phyloP scores from a whole-genome alignment of 2,797 vertebrate species.

The Malacoctenus gilli region DNA sequence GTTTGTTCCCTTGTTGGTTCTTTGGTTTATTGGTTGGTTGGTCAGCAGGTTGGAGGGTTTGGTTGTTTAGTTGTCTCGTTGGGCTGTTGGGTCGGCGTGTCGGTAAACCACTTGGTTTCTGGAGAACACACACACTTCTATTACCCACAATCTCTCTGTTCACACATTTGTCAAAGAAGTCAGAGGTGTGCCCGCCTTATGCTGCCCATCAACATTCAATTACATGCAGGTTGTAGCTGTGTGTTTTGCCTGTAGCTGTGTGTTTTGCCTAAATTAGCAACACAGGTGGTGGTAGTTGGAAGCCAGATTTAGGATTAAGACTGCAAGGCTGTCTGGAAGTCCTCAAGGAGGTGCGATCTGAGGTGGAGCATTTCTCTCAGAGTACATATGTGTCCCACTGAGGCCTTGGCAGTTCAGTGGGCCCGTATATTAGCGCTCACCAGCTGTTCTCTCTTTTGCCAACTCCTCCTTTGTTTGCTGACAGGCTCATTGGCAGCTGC shows the following conservation, averaged over 20 bases:
- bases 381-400: conserved; percentile 39
- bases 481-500: conserved; percentile 71
- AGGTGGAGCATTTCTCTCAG: conserved; percentile 35
- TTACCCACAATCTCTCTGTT: conserved; percentile 13
- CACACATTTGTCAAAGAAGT: conserved; percentile 17
- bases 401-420: conserved; percentile 51
- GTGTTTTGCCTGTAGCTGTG: conserved; percentile 24
- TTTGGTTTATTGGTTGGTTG: too few species aligned
- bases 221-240: conserved; percentile 15
- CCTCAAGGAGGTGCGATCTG: conserved; percentile 37
- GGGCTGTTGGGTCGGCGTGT: too few species aligned
- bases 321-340: conserved; percentile 34
- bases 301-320: conserved; percentile 61
- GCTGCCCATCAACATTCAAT: conserved; percentile 17
- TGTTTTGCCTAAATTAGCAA: conserved; percentile 32
- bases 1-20: too few species aligned
- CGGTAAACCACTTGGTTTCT: background rate
- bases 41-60: too few species aligned
- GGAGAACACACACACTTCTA: conserved; percentile 2
- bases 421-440: conserved; percentile 57
- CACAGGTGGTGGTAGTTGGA: conserved; percentile 43
- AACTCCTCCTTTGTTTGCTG: conserved; percentile 71
- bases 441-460: conserved; percentile 71
- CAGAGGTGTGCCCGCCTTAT: conserved; percentile 6
- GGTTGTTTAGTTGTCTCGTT: too few species aligned